Evolutionary conservation across 2,113 vertebrate species (phyloP), one percentile per base, ranked within the genome.

Genomic region (Psophia crepitans): DNA sequence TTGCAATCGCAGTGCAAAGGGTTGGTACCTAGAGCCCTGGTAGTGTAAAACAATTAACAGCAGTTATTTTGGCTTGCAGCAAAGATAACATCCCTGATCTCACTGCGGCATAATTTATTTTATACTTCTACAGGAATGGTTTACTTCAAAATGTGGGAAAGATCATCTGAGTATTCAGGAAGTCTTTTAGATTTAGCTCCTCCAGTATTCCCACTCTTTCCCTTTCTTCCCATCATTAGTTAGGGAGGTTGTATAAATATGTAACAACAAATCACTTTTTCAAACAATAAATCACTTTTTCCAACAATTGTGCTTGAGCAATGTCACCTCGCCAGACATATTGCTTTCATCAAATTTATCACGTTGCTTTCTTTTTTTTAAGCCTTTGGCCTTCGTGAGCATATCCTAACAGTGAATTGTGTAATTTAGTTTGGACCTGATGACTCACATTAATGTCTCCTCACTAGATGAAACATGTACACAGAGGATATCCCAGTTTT

Each of bases 1-100:
- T 98, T 98, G 94, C 99, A 99, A 91, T 99, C 99, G 44, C 99
- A 99, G 95, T 99, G 99, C 76, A 99, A 97, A 0, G 99, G 99
- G 97, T 99, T 99, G 92, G 99, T 99, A 33, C 99, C 99, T 18
- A 99, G 98, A 6, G 99, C 99, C 93, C 99, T 99, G 19, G 33
- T 2, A 54, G 84, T 41, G 78, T 22, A 79, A 66, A 94, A 79
- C n/a, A 90, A 58, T 20, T 0, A 65, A 69, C 53, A 88, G 8
- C 24, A 44, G 84, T 89, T 89, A 91, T 4, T 69, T 23, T 33
- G 68, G 49, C 56, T 80, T 37, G 17, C 41, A 37, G 78, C 44
- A 80, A 46, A 70, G 49, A 5, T 2, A 74, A 15, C 22, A 60
- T 27, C 41, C 14, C 69, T 33, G 5, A 33, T 6, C 49, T 26